phyloP scores from a whole-genome alignment of 1,140 invertebrate species.

The Calephelis virginiensis region DNA sequence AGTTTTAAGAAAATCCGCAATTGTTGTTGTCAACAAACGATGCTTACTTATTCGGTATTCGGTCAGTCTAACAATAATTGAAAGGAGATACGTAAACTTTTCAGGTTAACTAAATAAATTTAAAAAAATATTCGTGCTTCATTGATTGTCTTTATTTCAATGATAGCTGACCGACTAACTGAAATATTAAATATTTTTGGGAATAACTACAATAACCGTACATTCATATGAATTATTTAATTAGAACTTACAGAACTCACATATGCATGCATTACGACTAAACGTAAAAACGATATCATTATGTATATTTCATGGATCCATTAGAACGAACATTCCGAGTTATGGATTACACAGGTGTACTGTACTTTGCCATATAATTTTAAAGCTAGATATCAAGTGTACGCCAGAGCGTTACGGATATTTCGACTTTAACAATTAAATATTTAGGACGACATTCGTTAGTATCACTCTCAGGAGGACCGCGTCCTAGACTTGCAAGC shows the following conservation, averaged over 20 bases:
- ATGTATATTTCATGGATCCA: slow-evolving; percentile 32
- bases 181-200: no score
- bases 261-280: slow-evolving; percentile 8
- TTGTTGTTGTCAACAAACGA: no score
- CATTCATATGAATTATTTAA: background rate
- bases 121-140: no score
- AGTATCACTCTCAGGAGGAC: slow-evolving; percentile 60
- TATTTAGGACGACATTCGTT: slow-evolving; percentile 74
- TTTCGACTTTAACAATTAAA: slow-evolving; percentile 71
- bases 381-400: slow-evolving; percentile 52
- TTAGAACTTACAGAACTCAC: background rate
- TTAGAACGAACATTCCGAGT: slow-evolving; percentile 44
- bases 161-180: no score
- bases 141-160: no score
- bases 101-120: no score
- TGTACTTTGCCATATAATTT: slow-evolving; percentile 52
- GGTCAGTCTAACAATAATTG: no score
- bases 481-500: slow-evolving; percentile 64
- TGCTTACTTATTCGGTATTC: no score
- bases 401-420: slow-evolving; percentile 46
- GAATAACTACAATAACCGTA: background rate
- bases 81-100: no score
- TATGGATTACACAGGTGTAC: slow-evolving; percentile 58
- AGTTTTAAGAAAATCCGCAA: no score
- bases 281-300: slow-evolving; percentile 21